Conservation (phyloP, 2,888 invertebrate genomes). For the Caenorhabditis virilis region DNA sequence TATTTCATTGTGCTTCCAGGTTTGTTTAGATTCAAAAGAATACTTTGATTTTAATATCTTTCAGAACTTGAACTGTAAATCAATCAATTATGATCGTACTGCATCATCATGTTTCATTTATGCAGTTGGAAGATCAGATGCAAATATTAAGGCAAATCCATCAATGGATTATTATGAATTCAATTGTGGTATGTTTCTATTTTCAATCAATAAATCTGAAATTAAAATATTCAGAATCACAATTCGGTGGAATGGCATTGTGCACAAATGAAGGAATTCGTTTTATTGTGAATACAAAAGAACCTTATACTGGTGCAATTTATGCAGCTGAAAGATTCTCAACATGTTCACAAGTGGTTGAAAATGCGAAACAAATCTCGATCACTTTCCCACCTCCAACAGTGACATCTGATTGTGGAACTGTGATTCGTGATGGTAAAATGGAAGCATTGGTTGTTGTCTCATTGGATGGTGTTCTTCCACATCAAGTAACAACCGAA, state of each 20-base stretch:
- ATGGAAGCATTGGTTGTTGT: slow-evolving; percentile 69
- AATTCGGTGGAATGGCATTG: slow-evolving; percentile 69
- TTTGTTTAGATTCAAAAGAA: no score
- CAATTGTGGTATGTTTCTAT: slow-evolving; percentile 68
- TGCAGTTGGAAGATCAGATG: slow-evolving; percentile 61
- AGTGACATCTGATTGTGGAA: slow-evolving; percentile 67
- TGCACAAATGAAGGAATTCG: slow-evolving; percentile 69
- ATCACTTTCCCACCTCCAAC: slow-evolving; percentile 69
- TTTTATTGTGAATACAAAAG: slow-evolving; percentile 69
- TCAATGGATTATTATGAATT: slow-evolving; percentile 69
- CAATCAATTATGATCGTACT: slow-evolving; percentile 68
- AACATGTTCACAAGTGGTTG: slow-evolving; percentile 68
- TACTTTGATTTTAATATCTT: no score
- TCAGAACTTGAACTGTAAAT: slow-evolving; percentile 69
- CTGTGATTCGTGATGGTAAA: slow-evolving; percentile 67
- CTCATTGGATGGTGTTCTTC: slow-evolving; percentile 68
- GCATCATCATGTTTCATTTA: slow-evolving; percentile 68
- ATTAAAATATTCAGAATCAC: slow-evolving; percentile 64
- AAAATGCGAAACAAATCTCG: slow-evolving; percentile 68
- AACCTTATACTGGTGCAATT: slow-evolving; percentile 69
- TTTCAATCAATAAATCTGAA: no score
- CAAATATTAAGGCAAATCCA: slow-evolving; percentile 66
- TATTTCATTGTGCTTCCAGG: slow-evolving; percentile 68
- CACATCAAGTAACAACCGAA: slow-evolving; percentile 69
- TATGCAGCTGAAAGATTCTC: slow-evolving; percentile 69